Conservation (phyloP, 2,113 vertebrate genomes). For the Dromas ardeola region DNA sequence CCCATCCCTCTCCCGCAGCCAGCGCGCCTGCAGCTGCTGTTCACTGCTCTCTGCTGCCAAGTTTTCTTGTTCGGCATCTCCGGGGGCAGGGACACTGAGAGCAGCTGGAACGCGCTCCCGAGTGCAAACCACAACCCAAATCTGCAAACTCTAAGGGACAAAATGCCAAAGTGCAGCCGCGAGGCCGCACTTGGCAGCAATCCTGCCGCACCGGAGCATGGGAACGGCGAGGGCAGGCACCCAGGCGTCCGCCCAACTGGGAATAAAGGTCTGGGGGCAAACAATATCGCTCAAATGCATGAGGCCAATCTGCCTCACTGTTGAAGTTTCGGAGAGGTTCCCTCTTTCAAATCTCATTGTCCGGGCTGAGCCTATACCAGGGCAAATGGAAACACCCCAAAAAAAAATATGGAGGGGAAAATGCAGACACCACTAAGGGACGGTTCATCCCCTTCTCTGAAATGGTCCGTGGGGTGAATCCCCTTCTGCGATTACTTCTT, state of each 20-base stretch:
- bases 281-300: background rate
- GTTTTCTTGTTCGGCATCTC: background rate
- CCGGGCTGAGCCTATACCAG: background rate
- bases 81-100: background rate
- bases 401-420: background rate
- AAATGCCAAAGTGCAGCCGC: rapidly evolving
- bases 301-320: background rate
- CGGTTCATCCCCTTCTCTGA: background rate
- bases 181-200: background rate
- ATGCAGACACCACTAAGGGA: background rate
- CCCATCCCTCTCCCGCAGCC: background rate
- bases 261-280: background rate
- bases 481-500: background rate
- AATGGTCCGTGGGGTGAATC: background rate
- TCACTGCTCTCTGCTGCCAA: background rate
- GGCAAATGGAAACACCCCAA: background rate
- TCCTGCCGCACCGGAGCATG: background rate
- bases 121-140: background rate
- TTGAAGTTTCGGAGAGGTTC: background rate
- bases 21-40: no score
- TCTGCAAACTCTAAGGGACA: background rate
- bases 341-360: background rate
- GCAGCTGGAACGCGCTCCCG: background rate
- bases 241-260: rapidly evolving
- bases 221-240: background rate